Percentiles rank a stretch among this genome's conserved stretches.
phyloP scores from a whole-genome alignment of 1,140 invertebrate genomes.

The Gryon sp. region DNA sequence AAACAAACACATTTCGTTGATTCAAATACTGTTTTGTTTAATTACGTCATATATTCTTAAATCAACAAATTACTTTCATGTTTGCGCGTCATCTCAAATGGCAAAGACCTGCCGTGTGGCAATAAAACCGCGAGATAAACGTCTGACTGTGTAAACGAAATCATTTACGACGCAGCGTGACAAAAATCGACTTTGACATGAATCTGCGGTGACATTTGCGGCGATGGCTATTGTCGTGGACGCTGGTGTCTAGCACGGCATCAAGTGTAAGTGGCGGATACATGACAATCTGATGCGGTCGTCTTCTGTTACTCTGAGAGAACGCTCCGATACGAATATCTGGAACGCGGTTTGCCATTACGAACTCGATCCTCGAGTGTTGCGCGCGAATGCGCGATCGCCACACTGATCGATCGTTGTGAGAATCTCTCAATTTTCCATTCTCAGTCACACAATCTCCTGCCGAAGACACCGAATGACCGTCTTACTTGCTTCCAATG shows the following conservation, averaged over 20 bases:
- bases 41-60: too few relatives aligned
- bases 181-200: constrained; percentile 1
- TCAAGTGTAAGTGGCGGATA: constrained; percentile 1
- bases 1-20: too few relatives aligned
- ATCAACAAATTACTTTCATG: too few relatives aligned
- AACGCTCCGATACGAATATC: constrained; percentile 24
- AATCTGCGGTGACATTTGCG: constrained; percentile 22
- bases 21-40: too few relatives aligned
- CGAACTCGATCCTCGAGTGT: constrained; percentile 20
- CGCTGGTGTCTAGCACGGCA: constrained; percentile 1
- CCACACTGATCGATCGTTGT: constrained; percentile 55
- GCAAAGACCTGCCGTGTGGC: constrained; percentile 13
- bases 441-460: constrained; percentile 52
- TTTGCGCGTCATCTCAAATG: too few relatives aligned
- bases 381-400: constrained; percentile 15
- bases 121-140: constrained; percentile 16
- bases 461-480: constrained; percentile 15
- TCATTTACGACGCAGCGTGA: constrained; percentile 31
- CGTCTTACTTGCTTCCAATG: constrained; percentile 18
- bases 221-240: neutral
- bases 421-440: constrained; percentile 45
- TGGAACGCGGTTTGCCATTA: constrained; percentile 38
- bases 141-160: constrained; percentile 15
- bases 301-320: constrained; percentile 56
- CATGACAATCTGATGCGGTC: constrained; percentile 33